Evolutionary conservation across 2,113 vertebrate species (phyloP), one percentile per base, ranked within the genome.

Genomic region (Myiozetetes cayanensis): DNA sequence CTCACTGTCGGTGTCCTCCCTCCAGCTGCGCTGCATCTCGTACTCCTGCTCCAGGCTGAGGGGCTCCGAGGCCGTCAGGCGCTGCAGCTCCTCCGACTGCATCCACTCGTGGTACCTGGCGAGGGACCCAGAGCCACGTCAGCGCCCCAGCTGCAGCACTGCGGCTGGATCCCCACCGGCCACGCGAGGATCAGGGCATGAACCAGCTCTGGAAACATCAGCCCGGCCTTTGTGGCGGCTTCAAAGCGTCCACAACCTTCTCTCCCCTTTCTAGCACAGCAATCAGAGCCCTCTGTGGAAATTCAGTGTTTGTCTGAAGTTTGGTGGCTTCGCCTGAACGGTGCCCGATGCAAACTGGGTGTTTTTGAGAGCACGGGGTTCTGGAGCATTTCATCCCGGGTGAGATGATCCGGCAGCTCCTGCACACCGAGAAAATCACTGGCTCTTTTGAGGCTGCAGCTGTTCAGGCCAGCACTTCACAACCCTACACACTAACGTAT

Each of bases 81-180:
- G 98, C 98, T 98, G 99, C 84, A 99, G 98, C 89, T 99, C 99
- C 33, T 98, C 97, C 1, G 98, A 99, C 89, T 98, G 97, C 99
- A 99, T 99, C 99, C 99, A 99, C 77, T 98, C 96, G 0, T 99
- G 99, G 96, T 99, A 99, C 94, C 99, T 99, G 96, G 5, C 17
- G 73, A 78, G 1, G 20, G 65, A 93, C 14, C 44, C 63, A 30
- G n/a, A 53, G 27, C 61, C 39, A 53, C 16, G 3, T 77, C 59
- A 37, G 22, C 35, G 44, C 31, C 44, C 37, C 59, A 21, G n/a
- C 70, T 37, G 14, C 44, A 58, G 63, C 52, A 37, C 12, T 17
- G 1, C 20, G 4, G 21, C 0, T 25, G 8, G 8, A 71, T 17
- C 67, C 41, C 56, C n/a, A n/a, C 12, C 9, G 14, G 9, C 0